Base-by-base conservation (phyloP, 92 coral and sea anemone genomes). In the Zoanthus sociatus region DNA sequence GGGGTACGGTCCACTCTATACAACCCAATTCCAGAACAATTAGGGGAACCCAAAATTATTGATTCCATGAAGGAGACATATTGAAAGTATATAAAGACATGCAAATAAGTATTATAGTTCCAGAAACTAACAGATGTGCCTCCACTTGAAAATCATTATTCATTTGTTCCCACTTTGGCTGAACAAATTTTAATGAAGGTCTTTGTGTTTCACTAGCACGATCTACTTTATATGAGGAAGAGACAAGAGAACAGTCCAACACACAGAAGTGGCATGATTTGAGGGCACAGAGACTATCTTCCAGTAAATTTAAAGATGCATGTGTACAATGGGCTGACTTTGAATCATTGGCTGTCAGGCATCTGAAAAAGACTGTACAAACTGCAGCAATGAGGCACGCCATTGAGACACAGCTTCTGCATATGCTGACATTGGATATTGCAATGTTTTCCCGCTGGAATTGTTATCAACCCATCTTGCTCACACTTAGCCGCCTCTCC, bases 1-100 rank as follows among this genome's bases (percentile, higher is more conserved):
- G 90, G 82, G n/a, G 64, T 87, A 14, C 30, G 79, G n/a, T 90
- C 93, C 64, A 90, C 78, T 21, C 77, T 87, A 2, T 87, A 82
- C 30, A 82, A 86, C 33, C n/a, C n/a, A n/a, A n/a, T n/a, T n/a
- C n/a, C n/a, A n/a, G n/a, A n/a, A n/a, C n/a, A n/a, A n/a, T n/a
- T 79, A 10, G 87, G 93, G 10, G 61, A 70, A 37, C 4, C 4
- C 0, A 1, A 37, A 21, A 13, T 78, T 48, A 17, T 89, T n/a
- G 63, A 55, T 31, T 50, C 74, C 12, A 16, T 88, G 13, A 42
- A n/a, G 30, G n/a, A 9, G 77, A 75, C 7, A n/a, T n/a, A 7
- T 78, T 87, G 10, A 55, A 50, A 33, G 50, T 18, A 10, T 83
- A 13, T 73, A 16, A 54, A 9, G 16, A 37, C 7, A 17, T 82